Evolutionary conservation across 2,888 invertebrate genomes (phyloP), one percentile per base, ranked within the genome.

Genomic region (Operophtera brumata): DNA sequence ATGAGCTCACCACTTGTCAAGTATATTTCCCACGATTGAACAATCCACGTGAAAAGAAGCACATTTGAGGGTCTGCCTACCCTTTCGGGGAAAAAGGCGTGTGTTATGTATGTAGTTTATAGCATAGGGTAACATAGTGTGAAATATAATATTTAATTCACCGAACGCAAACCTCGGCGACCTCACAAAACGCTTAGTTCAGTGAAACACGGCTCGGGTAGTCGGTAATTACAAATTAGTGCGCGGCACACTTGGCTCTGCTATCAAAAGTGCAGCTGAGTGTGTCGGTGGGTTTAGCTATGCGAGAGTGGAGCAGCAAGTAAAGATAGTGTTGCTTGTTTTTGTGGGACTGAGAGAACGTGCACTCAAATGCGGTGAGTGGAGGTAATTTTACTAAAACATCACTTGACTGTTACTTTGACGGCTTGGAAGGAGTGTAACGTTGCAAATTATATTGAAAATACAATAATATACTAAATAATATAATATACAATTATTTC

Each of bases 201-300:
- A 28, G 41, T 30, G 40, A 44, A 50, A 25, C 34, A 25, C 25
- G 7, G 42, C 34, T 10, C n/a, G 12, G 28, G 20, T 42, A 41
- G 59, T 68, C 67, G 63, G 77, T 83, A 83, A 86, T 85, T 83
- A 81, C 77, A 77, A 82, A 82, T 84, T 81, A 82, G 75, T 74
- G 80, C 73, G 71, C 67, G 64, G 65, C 64, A 64, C 71, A 67
- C 66, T 65, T 57, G 56, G 61, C 64, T 53, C 64, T 59, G 73
- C 71, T 69, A 73, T 79, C 82, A 80, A 80, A 84, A 82, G 79
- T 68, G 77, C 80, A 78, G 62, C 76, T 69, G 65, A 64, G 71
- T 79, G 77, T 78, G 69, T 77, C 78, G 59, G 9, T 36, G 70
- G 64, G 69, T 12, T 50, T 36, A n/a, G 63, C 62, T 57, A 77